A percentile compares a stretch with the other conserved stretches of the same genome.
These are phyloP conservation scores for Alviniconcha strummeri DNA, from an alignment of 2,888 invertebrate genomes.

Conservation along the genomic window DNA sequence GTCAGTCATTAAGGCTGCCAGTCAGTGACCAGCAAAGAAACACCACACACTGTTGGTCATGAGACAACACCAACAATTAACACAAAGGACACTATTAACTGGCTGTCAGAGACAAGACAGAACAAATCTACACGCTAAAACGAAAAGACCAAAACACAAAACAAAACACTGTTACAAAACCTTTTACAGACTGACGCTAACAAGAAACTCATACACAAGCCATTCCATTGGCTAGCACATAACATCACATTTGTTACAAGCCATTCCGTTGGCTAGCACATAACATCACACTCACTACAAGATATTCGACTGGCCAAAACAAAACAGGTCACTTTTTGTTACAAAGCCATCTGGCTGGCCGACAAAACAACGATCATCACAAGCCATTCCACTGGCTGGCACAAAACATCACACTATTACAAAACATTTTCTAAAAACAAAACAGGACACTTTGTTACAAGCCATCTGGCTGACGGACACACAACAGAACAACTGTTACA, in stretches of 20 bases:
- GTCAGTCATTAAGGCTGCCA: too few relatives aligned
- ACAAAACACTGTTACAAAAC: not conserved
- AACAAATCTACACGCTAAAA: too few relatives aligned
- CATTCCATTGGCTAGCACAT: slow-evolving; percentile 4
- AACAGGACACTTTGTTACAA: not conserved
- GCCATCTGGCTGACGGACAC: not conserved
- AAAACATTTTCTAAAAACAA: not conserved
- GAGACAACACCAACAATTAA: too few relatives aligned
- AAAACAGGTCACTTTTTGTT: not conserved
- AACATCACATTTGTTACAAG: not conserved
- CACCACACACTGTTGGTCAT: too few relatives aligned
- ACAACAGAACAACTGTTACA: not conserved
- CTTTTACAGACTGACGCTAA: too few relatives aligned
- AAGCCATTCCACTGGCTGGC: not conserved
- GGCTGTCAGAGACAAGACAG: too few relatives aligned
- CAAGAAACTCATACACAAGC: not conserved
- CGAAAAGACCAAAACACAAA: not conserved
- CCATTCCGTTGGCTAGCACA: not conserved
- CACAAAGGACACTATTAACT: too few relatives aligned
- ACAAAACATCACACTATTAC: not conserved
- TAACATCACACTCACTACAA: not conserved
- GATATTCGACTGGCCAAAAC: not conserved
- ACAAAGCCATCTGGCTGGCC: not conserved
- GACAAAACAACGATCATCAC: not conserved
- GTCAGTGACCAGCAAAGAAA: too few relatives aligned